phyloP scores from a whole-genome alignment of 2,113 vertebrate species.

The Brachypodius melanocephalos region DNA sequence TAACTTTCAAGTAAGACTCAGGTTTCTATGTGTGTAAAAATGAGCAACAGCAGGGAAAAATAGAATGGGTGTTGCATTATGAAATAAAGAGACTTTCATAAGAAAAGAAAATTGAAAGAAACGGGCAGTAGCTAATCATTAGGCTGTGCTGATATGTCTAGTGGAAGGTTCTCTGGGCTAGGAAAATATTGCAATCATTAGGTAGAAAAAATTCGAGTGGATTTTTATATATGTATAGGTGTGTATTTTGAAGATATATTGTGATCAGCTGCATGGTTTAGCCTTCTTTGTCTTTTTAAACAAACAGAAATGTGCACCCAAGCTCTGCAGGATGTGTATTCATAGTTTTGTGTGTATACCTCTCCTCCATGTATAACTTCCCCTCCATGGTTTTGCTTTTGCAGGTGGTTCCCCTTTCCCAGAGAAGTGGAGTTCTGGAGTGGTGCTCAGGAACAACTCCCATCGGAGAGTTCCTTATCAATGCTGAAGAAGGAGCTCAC shows the following conservation, averaged over 20 bases:
- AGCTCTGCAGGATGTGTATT: not conserved
- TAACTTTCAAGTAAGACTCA: not conserved
- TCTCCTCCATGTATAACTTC: not conserved
- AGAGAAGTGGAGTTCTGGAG: slow-evolving; percentile 92
- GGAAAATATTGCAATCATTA: not conserved
- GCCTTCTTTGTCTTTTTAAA: not conserved
- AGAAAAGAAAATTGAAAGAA: not conserved
- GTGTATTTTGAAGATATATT: not conserved
- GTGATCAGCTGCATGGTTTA: not conserved
- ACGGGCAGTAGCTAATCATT: not conserved
- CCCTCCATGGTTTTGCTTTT: not conserved
- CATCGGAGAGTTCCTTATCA: slow-evolving; percentile 90
- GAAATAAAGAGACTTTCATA: not conserved
- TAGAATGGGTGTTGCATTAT: not conserved
- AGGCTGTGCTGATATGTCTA: not conserved
- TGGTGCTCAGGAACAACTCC: slow-evolving; percentile 95
- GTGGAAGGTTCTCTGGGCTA: not conserved
- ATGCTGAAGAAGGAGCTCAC: slow-evolving; percentile 84
- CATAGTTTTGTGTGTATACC: not conserved
- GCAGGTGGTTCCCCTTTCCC: slow-evolving; percentile 95
- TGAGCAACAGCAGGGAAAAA: not conserved
- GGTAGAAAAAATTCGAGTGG: not conserved
- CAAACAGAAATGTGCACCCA: not conserved
- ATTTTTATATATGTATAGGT: not conserved
- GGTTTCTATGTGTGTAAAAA: not conserved